These are phyloP conservation scores for Thymallus thymallus DNA, from an alignment of 2,113 vertebrate genomes.

Conservation along the genomic window DNA sequence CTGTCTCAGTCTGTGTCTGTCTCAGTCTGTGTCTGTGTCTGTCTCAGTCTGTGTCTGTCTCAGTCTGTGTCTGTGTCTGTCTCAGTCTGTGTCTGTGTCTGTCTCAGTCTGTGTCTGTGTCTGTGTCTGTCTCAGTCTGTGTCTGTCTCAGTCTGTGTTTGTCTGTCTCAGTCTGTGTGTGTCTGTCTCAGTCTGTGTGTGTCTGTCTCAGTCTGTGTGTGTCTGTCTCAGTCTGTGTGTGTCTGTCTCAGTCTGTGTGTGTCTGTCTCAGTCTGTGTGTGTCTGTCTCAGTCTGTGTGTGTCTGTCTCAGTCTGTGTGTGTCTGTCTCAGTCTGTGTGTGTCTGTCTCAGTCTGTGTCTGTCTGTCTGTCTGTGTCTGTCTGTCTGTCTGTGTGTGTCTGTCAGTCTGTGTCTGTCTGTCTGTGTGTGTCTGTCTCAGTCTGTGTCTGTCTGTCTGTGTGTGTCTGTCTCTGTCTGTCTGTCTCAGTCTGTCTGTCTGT, in stretches of 20 bases:
- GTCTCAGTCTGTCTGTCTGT: not conserved
- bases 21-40: not conserved
- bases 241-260: not conserved
- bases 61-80: not conserved
- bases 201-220: not conserved
- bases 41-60: slow-evolving; percentile 1
- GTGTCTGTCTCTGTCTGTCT: not conserved
- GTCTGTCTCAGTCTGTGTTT: not conserved
- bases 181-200: not conserved
- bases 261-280: not conserved
- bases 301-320: not conserved
- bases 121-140: slow-evolving; percentile 2
- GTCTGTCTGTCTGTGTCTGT: not conserved
- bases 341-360: not conserved
- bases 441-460: not conserved
- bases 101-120: slow-evolving; percentile 5
- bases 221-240: not conserved
- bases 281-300: not conserved
- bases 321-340: not conserved
- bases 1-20: not conserved
- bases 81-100: not conserved
- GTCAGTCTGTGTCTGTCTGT: not conserved
- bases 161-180: not conserved
- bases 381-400: not conserved
- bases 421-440: not conserved